Evolutionary conservation across 2,888 invertebrate genomes (phyloP).

Genomic region (Ceraclea dissimilis): DNA sequence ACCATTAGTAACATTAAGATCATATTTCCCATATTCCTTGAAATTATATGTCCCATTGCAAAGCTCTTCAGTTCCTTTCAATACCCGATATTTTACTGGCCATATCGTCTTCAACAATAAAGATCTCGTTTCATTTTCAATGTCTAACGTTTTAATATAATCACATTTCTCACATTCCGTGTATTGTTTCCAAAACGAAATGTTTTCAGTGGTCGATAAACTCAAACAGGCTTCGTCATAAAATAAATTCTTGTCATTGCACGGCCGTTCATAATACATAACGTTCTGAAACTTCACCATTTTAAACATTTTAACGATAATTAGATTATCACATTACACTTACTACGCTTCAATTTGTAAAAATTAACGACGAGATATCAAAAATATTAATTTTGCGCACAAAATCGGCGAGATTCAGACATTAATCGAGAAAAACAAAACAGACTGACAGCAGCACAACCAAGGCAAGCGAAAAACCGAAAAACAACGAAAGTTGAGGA

Average conservation of each 20-base stretch:
- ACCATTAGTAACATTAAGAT: constrained; percentile 33
- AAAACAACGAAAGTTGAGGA: too few relatives aligned
- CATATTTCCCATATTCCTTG: constrained; percentile 42
- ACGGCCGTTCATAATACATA: constrained; percentile 37
- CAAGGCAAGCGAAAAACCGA: too few relatives aligned
- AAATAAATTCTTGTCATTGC: constrained; percentile 34
- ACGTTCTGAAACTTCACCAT: constrained; percentile 43
- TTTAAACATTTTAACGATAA: constrained; percentile 5
- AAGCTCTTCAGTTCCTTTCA: constrained; percentile 29
- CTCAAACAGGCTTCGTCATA: constrained; percentile 45
- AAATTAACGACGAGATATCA: too few relatives aligned
- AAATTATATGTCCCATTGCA: constrained; percentile 40
- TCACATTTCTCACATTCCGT: constrained; percentile 37
- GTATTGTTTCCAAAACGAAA: constrained; percentile 42
- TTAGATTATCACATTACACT: not conserved
- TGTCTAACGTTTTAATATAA: constrained; percentile 7
- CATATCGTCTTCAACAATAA: constrained; percentile 35
- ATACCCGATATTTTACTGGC: constrained; percentile 36
- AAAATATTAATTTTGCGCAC: not conserved
- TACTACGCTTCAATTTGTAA: too few relatives aligned
- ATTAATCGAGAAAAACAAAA: not conserved
- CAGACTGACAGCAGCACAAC: too few relatives aligned
- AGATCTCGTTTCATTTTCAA: constrained; percentile 28
- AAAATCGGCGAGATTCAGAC: not conserved
- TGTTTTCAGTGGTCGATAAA: constrained; percentile 33